Evolutionary conservation across 2,113 vertebrate species (phyloP), one percentile per base, ranked within the genome.

Genomic region (Coreoperca whiteheadi): DNA sequence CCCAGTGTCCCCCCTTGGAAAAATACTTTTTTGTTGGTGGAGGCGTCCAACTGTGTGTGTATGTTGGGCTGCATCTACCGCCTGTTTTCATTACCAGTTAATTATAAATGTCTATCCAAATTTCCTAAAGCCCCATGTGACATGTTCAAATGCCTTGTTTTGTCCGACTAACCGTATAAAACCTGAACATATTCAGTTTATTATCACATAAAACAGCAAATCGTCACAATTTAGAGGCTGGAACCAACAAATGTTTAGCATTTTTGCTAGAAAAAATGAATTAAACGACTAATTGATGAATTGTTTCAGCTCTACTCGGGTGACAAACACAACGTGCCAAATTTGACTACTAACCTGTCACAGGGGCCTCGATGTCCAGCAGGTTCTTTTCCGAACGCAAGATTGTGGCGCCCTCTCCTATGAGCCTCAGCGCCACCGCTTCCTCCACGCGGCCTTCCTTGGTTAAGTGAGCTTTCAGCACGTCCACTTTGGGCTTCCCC

Each of bases 371-470:
- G 9, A 99, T 99, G 94, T 99, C 98, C 95, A 99, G 94, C 88
- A 99, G 94, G 92, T 99, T 99, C 80, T 99, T 99, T 94, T 99
- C 98, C 21, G 97, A 91, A 59, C 97, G 97, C 74, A 99, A 94
- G 94, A 99, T 99, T 0, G 97, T 96, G 28, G 96, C 98, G 9
- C 98, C 98, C 74, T 99, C 98, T 37, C 96, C 96, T 85, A 99
- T 96, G 96, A 99, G 97, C 95, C 98, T 95, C 89, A 99, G 95
- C 4, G 98, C 97, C 20, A 99, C 98, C 0, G 95, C 94, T 84
- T 99, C 98, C 89, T 99, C 98, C 94, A 99, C 96, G 1, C 98
- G 96, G 15, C 98, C 98, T 88, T 99, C 98, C 93, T 99, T 99
- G 95, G 98, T 99, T 88, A 99, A 97, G 91, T 99, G 98, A 59